Percentiles rank a stretch among this genome's conserved stretches.
These are phyloP conservation scores for Pagrus major DNA, from an alignment of 2,113 vertebrate species.

Conservation along the genomic window DNA sequence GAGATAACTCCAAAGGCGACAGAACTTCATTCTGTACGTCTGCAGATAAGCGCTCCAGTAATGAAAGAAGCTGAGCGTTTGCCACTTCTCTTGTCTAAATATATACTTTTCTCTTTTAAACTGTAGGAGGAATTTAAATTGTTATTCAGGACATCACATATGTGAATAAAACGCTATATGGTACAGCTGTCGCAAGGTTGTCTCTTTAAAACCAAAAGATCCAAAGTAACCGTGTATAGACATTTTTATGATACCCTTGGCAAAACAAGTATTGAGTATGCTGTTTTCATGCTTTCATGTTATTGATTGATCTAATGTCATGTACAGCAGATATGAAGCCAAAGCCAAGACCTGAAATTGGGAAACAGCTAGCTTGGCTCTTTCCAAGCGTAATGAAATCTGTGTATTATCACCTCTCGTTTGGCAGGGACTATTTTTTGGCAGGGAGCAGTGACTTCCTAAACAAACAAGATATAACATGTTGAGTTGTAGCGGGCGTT, in stretches of 20 bases:
- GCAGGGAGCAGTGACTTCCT: not conserved
- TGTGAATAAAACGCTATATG: not conserved
- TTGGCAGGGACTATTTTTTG: not conserved
- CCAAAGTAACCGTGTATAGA: too few relatives aligned
- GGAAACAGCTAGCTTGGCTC: not conserved
- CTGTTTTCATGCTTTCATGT: not conserved
- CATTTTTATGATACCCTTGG: not conserved
- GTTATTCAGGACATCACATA: conserved; percentile 4
- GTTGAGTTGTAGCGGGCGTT: not conserved
- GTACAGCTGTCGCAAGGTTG: not conserved
- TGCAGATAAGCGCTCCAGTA: conserved; percentile 53
- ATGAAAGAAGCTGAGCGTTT: conserved; percentile 42
- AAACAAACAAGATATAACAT: not conserved
- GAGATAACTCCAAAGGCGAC: conserved; percentile 49
- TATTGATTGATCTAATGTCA: not conserved
- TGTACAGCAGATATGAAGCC: not conserved
- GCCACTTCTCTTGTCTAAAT: conserved; percentile 51
- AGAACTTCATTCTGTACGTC: conserved; percentile 53
- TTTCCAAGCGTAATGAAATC: not conserved
- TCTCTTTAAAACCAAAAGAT: not conserved
- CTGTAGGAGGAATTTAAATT: not conserved
- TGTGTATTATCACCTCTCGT: not conserved
- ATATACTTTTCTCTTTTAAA: conserved; percentile 35
- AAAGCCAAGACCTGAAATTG: not conserved
- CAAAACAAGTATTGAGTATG: not conserved